Evolutionary conservation across 2,888 invertebrate species (phyloP).

Genomic region (Phytoseiulus persimilis): DNA sequence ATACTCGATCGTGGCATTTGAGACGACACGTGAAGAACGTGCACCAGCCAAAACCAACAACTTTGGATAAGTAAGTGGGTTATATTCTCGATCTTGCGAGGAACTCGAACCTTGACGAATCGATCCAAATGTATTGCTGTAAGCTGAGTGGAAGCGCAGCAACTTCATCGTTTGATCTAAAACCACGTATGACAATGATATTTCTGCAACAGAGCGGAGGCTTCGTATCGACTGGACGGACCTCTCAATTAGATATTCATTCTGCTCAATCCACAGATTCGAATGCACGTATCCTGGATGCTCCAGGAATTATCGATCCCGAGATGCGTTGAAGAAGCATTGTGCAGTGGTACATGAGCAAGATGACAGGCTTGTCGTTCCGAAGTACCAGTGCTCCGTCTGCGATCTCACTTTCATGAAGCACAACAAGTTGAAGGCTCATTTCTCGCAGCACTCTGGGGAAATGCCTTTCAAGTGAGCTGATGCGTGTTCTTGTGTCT

Average conservation of each 20-base stretch:
- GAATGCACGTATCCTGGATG: not conserved
- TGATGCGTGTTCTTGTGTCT: not conserved
- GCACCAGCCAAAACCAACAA: not conserved
- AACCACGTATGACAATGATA: too few relatives aligned
- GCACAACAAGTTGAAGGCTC: not conserved
- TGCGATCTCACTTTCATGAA: not conserved
- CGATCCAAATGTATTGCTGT: too few relatives aligned
- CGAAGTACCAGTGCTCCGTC: not conserved
- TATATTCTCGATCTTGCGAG: not conserved
- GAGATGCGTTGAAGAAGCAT: slow-evolving; percentile 17
- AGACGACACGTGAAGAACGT: not conserved
- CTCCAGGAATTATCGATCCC: not conserved
- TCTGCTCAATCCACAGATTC: not conserved
- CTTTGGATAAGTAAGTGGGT: not conserved
- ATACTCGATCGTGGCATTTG: slow-evolving; percentile 19
- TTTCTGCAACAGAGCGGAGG: too few relatives aligned
- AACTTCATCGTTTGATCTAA: too few relatives aligned
- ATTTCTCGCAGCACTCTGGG: not conserved
- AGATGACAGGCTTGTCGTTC: not conserved
- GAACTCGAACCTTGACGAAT: not conserved
- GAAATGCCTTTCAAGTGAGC: slow-evolving; percentile 26
- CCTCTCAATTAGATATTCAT: too few relatives aligned
- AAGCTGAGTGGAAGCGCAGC: too few relatives aligned
- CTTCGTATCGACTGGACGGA: too few relatives aligned
- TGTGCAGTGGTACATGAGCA: not conserved